Percentiles rank a stretch among this genome's conserved stretches.
These are phyloP conservation scores for Mythimna lalbum DNA, from an alignment of 2,888 invertebrate species.

Conservation along the genomic window DNA sequence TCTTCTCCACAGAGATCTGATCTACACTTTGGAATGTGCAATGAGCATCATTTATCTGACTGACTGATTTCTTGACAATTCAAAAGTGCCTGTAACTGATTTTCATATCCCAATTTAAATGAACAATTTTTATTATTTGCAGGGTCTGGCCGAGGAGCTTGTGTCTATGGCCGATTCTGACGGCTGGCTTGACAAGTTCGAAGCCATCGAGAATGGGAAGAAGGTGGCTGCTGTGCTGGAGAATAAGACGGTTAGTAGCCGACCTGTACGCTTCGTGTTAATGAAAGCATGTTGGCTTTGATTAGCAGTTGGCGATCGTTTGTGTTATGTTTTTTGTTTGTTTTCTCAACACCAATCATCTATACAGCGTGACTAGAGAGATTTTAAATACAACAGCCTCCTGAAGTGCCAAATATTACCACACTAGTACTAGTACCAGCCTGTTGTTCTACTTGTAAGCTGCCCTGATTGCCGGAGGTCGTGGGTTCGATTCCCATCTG, in stretches of 20 bases:
- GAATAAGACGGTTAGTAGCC: slow-evolving; percentile 82
- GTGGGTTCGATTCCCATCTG: too few species aligned
- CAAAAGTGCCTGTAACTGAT: neutral
- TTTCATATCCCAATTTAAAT: neutral
- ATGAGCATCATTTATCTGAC: too few species aligned
- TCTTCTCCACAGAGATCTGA: too few species aligned
- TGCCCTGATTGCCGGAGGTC: too few species aligned
- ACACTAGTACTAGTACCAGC: too few species aligned
- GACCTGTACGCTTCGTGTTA: neutral
- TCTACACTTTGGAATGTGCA: too few species aligned
- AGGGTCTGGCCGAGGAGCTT: slow-evolving; percentile 91
- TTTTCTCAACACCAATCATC: too few species aligned
- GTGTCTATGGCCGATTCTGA: slow-evolving; percentile 85
- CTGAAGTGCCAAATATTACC: too few species aligned
- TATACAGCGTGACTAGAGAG: too few species aligned
- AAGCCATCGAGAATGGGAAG: slow-evolving; percentile 90
- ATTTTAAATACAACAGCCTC: too few species aligned
- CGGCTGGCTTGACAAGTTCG: slow-evolving; percentile 92
- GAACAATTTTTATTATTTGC: neutral
- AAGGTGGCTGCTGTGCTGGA: slow-evolving; percentile 90
- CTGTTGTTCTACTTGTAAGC: too few species aligned
- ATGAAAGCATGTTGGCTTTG: neutral
- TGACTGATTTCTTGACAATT: too few species aligned
- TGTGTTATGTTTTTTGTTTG: neutral
- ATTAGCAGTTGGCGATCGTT: neutral